Percentiles rank a stretch among this genome's conserved stretches.
phyloP scores from a whole-genome alignment of 2,888 invertebrate species.

The Drosophila picticornis region DNA sequence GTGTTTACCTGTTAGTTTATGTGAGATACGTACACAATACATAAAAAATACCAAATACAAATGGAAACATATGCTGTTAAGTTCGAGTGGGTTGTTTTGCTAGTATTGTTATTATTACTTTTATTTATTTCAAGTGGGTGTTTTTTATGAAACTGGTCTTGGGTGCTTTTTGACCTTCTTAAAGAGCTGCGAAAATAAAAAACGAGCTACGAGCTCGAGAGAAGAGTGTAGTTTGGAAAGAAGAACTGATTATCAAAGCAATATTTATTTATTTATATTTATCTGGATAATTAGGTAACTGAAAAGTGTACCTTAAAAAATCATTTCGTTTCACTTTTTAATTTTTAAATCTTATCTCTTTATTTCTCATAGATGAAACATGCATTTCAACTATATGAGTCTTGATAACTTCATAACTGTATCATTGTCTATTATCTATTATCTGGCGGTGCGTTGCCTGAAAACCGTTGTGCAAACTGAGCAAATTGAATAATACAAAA shows the following conservation, averaged over 20 bases:
- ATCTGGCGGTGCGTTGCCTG: neutral
- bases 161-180: constrained; percentile 67
- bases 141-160: constrained; percentile 34
- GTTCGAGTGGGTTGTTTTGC: constrained; percentile 24
- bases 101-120: constrained; percentile 24
- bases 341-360: neutral
- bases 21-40: neutral
- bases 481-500: constrained; percentile 39
- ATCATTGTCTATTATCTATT: neutral
- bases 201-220: neutral
- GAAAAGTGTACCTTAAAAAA: neutral
- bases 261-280: neutral
- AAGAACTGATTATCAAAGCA: neutral
- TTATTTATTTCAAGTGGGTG: constrained; percentile 32
- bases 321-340: neutral
- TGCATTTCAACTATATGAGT: neutral
- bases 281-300: neutral
- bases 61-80: neutral
- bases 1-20: constrained; percentile 1
- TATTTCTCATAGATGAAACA: neutral
- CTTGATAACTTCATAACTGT: constrained; percentile 1
- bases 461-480: constrained; percentile 55
- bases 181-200: constrained; percentile 61
- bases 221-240: neutral
- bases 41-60: neutral